These are phyloP conservation scores for Microplitis demolitor DNA, from an alignment of 1,140 invertebrate species.

Conservation along the genomic window DNA sequence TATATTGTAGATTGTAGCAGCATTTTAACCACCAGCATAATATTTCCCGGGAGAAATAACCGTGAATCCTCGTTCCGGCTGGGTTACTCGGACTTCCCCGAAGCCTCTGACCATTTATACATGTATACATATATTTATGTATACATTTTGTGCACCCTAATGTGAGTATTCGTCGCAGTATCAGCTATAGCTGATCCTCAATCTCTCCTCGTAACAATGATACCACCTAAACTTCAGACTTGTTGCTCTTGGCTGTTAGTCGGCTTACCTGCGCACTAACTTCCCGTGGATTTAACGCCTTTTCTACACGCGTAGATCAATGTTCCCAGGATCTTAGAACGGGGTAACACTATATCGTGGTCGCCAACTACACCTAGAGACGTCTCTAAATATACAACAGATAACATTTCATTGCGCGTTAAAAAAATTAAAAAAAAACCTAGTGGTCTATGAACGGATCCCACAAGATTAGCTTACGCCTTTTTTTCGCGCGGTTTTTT, in stretches of 20 bases:
- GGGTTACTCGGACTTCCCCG: not conserved
- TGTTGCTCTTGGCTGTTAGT: no score
- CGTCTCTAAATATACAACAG: not conserved
- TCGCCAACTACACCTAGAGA: not conserved
- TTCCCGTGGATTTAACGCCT: not conserved
- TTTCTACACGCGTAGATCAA: not conserved
- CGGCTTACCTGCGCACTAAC: not conserved
- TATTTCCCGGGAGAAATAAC: slow-evolving; percentile 22
- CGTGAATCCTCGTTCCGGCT: slow-evolving; percentile 19
- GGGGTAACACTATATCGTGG: not conserved
- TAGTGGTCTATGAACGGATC: no score
- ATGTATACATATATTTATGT: not conserved
- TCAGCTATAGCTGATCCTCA: not conserved
- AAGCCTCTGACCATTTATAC: not conserved
- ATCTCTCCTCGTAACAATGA: slow-evolving; percentile 14
- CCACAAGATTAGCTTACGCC: no score
- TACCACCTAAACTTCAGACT: not conserved
- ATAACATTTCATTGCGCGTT: not conserved
- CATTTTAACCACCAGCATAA: not conserved
- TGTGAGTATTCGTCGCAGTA: not conserved
- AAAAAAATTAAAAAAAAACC: not conserved
- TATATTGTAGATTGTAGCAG: not conserved
- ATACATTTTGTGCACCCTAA: not conserved
- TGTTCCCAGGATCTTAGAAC: not conserved
- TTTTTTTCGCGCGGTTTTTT: not conserved